A percentile compares a stretch with the other conserved stretches of the same genome.
These are phyloP conservation scores for Antigone vipio DNA, from an alignment of 2,113 vertebrate genomes.

Conservation along the genomic window DNA sequence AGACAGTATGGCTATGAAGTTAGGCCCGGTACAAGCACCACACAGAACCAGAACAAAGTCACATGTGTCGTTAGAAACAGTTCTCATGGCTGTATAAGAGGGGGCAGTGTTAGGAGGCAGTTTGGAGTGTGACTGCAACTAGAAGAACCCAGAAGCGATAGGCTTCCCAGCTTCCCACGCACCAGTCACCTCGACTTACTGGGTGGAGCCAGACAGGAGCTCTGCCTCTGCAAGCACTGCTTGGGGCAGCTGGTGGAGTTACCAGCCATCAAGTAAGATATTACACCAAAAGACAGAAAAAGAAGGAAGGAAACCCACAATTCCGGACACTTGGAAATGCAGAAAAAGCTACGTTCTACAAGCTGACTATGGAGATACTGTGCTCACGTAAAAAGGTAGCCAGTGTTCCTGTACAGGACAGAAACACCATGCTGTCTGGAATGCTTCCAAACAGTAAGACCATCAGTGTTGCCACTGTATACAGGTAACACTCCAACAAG, in stretches of 20 bases:
- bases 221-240: neutral
- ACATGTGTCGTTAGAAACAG: neutral
- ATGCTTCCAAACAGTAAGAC: neutral
- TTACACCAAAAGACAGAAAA: neutral
- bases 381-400: neutral
- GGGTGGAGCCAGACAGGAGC: neutral
- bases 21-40: neutral
- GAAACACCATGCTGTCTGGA: neutral
- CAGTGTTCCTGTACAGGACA: neutral
- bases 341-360: neutral
- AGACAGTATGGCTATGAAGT: neutral
- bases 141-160: accelerated
- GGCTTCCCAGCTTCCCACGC: neutral
- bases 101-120: neutral
- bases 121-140: neutral
- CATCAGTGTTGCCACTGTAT: accelerated
- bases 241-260: neutral
- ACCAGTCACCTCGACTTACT: neutral
- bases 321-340: neutral
- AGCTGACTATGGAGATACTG: neutral
- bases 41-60: neutral
- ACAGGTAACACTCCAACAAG: neutral
- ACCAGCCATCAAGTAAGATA: neutral
- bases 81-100: neutral
- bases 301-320: neutral